These are phyloP conservation scores for Parauchenoglanis punctatus DNA, from an alignment of 2,797 vertebrate genomes.

Conservation along the genomic window DNA sequence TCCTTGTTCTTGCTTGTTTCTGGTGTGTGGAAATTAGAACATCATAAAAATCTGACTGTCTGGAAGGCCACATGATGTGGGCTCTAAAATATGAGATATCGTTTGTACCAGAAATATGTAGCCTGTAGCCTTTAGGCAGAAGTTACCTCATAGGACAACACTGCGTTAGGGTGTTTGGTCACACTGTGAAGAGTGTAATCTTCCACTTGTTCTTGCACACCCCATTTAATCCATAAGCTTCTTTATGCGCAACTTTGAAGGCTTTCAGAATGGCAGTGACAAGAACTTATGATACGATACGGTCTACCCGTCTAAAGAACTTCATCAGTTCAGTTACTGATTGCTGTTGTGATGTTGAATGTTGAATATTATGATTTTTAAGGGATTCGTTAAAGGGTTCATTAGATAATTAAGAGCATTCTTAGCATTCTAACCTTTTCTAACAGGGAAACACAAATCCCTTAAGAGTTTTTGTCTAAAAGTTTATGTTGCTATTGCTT, in stretches of 20 bases:
- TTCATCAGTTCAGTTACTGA: not conserved
- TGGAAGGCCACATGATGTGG: not conserved
- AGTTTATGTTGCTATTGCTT: not conserved
- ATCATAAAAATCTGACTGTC: not conserved
- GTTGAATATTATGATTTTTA: not conserved
- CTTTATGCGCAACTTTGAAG: not conserved
- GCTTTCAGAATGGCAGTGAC: not conserved
- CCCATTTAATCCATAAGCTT: not conserved
- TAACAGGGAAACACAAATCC: not conserved
- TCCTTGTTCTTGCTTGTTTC: not conserved
- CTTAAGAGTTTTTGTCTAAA: not conserved
- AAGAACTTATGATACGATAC: not conserved
- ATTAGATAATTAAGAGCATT: not conserved
- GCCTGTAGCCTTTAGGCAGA: too few species aligned
- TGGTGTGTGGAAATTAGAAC: not conserved
- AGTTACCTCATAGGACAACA: too few species aligned
- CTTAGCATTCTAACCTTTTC: not conserved
- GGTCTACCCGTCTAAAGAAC: not conserved
- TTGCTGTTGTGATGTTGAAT: not conserved
- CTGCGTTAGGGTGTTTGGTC: not conserved
- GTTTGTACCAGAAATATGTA: not conserved
- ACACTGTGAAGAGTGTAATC: not conserved
- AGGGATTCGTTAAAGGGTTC: not conserved
- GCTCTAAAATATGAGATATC: not conserved
- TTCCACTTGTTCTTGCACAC: not conserved